These are phyloP conservation scores for Mechanitis mazaeus DNA, from an alignment of 2,888 invertebrate species.

Conservation along the genomic window DNA sequence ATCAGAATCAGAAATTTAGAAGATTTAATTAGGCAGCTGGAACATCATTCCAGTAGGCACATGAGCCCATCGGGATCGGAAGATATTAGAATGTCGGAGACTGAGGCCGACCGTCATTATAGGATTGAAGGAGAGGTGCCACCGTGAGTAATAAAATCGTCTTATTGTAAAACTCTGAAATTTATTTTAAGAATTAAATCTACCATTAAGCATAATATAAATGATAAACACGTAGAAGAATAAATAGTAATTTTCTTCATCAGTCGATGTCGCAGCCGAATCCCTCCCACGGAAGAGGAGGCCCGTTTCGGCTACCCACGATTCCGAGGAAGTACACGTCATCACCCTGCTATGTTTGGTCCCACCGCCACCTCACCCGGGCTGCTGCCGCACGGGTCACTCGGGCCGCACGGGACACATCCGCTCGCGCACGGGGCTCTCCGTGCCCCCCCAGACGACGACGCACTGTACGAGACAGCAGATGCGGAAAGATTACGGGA, in stretches of 20 bases:
- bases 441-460: conserved; percentile 79
- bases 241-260: conserved; percentile 50
- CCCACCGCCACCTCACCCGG: conserved; percentile 42
- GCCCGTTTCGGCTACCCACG: conserved; percentile 85
- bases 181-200: too few relatives aligned
- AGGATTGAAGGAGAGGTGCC: conserved; percentile 80
- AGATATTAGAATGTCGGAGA: conserved; percentile 92
- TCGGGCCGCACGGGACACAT: conserved; percentile 64
- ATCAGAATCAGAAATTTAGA: conserved; percentile 93
- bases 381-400: conserved; percentile 53
- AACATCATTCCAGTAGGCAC: conserved; percentile 89
- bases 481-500: conserved; percentile 83
- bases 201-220: too few relatives aligned
- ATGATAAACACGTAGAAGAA: not conserved
- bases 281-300: conserved; percentile 78
- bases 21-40: conserved; percentile 91
- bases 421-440: conserved; percentile 60
- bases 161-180: too few relatives aligned
- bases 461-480: conserved; percentile 92
- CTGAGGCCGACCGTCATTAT: conserved; percentile 92
- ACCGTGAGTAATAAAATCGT: conserved; percentile 53
- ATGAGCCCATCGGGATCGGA: conserved; percentile 95
- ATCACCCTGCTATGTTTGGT: conserved; percentile 58
- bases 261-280: conserved; percentile 74
- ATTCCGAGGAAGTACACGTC: conserved; percentile 70